Conservation (phyloP, 2,113 vertebrate genomes). For the Phaethon lepturus region DNA sequence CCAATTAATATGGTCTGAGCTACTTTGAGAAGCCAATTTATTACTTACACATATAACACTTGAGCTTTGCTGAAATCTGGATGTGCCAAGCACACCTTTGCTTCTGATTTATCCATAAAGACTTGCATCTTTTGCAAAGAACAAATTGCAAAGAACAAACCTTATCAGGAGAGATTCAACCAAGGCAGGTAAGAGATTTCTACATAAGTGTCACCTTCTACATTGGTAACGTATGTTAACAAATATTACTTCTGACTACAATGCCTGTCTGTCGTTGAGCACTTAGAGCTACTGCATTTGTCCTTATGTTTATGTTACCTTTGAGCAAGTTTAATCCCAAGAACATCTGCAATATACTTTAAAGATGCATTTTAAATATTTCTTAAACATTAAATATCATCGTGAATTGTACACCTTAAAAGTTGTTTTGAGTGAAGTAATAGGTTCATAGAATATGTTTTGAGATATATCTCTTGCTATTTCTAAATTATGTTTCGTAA, state of each 20-base stretch:
- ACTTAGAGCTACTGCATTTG: conserved; percentile 4
- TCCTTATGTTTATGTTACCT: conserved; percentile 24
- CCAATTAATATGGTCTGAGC: conserved; percentile 60
- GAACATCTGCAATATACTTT: conserved; percentile 43
- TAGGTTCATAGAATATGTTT: conserved; percentile 28
- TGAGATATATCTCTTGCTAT: neutral
- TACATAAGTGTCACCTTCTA: conserved; percentile 53
- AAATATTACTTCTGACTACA: conserved; percentile 39
- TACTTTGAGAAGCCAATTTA: conserved; percentile 73
- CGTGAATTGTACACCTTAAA: conserved; percentile 2
- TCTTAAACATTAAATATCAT: neutral
- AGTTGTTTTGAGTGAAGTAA: conserved; percentile 34
- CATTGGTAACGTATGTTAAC: conserved; percentile 39
- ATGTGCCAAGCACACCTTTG: conserved; percentile 62
- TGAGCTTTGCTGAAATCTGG: conserved; percentile 66
- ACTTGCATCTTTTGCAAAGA: conserved; percentile 44
- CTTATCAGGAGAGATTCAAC: conserved; percentile 67
- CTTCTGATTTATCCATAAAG: conserved; percentile 64
- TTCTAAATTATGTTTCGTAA: neutral
- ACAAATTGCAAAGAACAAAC: conserved; percentile 27
- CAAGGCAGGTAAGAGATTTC: conserved; percentile 81
- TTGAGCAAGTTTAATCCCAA: conserved; percentile 39
- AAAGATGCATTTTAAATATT: conserved; percentile 6
- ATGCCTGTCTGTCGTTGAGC: neutral
- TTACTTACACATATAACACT: conserved; percentile 60